Evolutionary conservation across 2,797 vertebrate species (phyloP), one percentile per base, ranked within the genome.

Genomic region (Nannoperca obscura): DNA sequence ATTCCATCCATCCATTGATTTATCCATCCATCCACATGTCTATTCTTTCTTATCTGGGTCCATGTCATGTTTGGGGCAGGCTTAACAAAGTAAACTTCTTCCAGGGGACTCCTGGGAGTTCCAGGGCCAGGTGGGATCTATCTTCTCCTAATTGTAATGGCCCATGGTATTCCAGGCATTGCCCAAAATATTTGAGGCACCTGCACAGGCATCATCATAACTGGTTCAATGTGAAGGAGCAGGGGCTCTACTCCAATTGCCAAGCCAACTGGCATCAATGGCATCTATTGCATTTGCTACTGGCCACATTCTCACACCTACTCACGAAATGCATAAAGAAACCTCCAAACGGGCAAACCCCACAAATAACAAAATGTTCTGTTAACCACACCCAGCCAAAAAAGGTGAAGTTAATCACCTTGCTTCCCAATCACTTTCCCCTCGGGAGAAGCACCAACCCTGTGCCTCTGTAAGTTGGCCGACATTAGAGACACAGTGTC

Each of bases 341-440:
- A 38, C 30, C 3, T 54, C 4, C 3, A 52, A 17, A 36, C 46
- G 13, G 53, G 36, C n/a, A 55, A 55, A 40, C 24, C 46, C 8
- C 7, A 20, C 47, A 64, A 14, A 46, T 50, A 19, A 54, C 4
- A 66, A 14, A 83, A 49, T 36, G 40, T 32, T 53, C 42, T 40
- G 52, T 68, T 59, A 66, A 60, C 66, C 53, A 52, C 13, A 30
- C 4, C 46, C 19, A 73, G 58, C 32, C 24, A 34, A 32, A 66
- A 60, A 54, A 67, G 66, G 34, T 63, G 57, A 79, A 74, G 52
- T 60, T 34, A 83, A 82, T 84, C 20, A 67, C 55, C 20, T 66
- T 63, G n/a, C 38, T 74, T 83, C 65, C 74, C 53, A 57, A 38
- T 60, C 68, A 52, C 50, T 61, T 69, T 63, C 58, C 50, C 65